Base-by-base conservation (phyloP, 2,888 invertebrate species). In the Cheilosia vulpina region DNA sequence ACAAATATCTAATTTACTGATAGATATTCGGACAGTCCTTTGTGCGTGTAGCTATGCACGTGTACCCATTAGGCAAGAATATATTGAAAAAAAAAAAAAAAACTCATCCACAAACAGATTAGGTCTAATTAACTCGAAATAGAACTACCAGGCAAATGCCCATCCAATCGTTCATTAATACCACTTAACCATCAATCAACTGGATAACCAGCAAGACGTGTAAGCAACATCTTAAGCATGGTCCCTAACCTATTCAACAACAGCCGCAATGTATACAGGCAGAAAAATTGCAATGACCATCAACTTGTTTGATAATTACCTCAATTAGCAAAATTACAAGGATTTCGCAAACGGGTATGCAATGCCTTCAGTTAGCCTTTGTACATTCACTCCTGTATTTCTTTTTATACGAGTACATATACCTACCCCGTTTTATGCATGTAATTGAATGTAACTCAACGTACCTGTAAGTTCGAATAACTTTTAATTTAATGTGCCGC, bases 131-230 rank as follows among this genome's bases (percentile, higher is more conserved):
- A 66, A 60, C 76, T 47, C 47, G 50, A 41, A 75, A 75, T 55
- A 47, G 47, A 19, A 65, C 41, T n/a, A 31, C 11, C 21, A 17
- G 50, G 13, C 68, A 60, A 24, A 52, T 19, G 19, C 43, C 21
- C 34, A 31, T 55, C 63, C 65, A 75, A 75, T 27, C 55, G 63
- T 68, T 63, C 68, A 75, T 75, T 81, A 63, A 79, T 66, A 68
- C 80, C 63, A 62, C 34, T 57, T 68, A 69, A 58, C 63, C 76
- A 81, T 81, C 81, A 81, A 76, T 81, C 76, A 76, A 69, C 57
- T 76, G 63, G 57, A 71, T 52, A 69, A 58, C 66, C 60, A 21
- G 31, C 47, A 71, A 66, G 52, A 52, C 65, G 53, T 71, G 58
- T 57, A 63, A 76, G 65, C 71, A 81, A 58, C 58, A 69, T 77